Base-by-base conservation (phyloP, 1,140 invertebrate genomes). In the Grapholita molesta region DNA sequence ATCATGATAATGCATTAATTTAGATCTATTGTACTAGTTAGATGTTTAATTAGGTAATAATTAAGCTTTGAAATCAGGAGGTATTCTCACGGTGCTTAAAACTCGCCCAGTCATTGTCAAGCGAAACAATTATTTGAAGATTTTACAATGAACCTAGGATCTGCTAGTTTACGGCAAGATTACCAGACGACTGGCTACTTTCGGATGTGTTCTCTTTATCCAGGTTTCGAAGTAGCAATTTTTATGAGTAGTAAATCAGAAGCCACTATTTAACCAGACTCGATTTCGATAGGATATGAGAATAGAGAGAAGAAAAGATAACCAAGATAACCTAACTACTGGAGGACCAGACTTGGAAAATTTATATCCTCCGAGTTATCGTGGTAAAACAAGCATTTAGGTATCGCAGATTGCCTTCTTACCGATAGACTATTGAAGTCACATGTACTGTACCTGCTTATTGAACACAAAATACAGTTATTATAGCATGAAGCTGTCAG, bases 1-100 rank as follows among this genome's bases (percentile, higher is more conserved):
- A 61, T 61, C 55, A 61, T 61, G 28, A 61, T 61, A 25, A 61
- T n/a, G 55, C 55, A n/a, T 30, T 61, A 25, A 61, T 61, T 61
- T 61, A 25, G 25, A 32, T 25, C 55, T 61, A 30, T 61, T 61
- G 25, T 61, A 32, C 0, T 30, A n/a, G 15, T 6, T 61, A 28
- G 55, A 25, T 61, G 55, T 61, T 61, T 61, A 61, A 61, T 61
- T 32, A 61, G 55, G 12, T 21, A 61, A 61, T 12, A 30, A 32
- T 61, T 30, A 30, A 18, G 55, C 55, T 61, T 61, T 61, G 25
- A 61, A 61, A 61, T 61, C 24, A 61, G 28, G 12, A 61, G 55
- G 4, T 12, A 28, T 61, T 61, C 55, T 61, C 55, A 30, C 28
- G 25, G 55, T 15, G 55, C 55, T 61, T 61, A n/a, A 9, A 61